Base-by-base conservation (phyloP, 1,140 invertebrate species). In the Dendroctonus ponderosae region DNA sequence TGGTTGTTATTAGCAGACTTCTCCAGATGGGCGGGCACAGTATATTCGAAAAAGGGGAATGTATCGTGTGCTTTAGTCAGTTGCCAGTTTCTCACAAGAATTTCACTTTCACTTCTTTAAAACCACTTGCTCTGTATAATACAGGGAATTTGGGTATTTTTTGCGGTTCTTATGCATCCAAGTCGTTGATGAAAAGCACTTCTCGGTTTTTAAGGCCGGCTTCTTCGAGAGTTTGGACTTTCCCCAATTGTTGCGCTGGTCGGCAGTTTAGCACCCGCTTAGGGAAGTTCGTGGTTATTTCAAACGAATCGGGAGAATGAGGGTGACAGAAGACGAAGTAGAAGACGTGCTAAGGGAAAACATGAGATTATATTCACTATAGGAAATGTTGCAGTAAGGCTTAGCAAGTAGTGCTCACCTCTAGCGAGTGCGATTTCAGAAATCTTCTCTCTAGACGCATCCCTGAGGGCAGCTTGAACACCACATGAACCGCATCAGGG, bases 251-350 rank as follows among this genome's bases (percentile, higher is more conserved):
- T 53, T 69, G 46, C 6, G 51, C 43, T 14, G 73, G 72, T 5
- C 66, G 68, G 74, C 91, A 91, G 49, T 89, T 85, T 26, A 98
- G 81, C 46, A 91, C 86, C 67, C 91, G 86, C 76, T 93, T 91
- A 5, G 96, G 96, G 80, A 92, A 98, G 81, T 96, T 97, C 63
- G 92, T 96, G 51, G 92, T 93, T 69, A 98, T 94, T 83, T 97
- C 93, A 80, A 98, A 98, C 76, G 90, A 88, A 77, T 95, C 91
- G 6, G 95, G 95, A 37, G 93, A 90, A 72, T 91, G 86, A 8
- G 91, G 89, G 83, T 98, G 93, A 78, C 94, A 96, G 79, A 97
- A 97, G 65, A 98, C 91, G 82, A 91, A 98, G 77, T 95, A 89
- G 78, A 96, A 96, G 52, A 99, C 83, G 78, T 92, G 89, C 92